Percentiles rank a stretch among this genome's conserved stretches.
Evolutionary conservation across 2,113 vertebrate species (phyloP).

Genomic region (Machaerirhynchus nigripectus): DNA sequence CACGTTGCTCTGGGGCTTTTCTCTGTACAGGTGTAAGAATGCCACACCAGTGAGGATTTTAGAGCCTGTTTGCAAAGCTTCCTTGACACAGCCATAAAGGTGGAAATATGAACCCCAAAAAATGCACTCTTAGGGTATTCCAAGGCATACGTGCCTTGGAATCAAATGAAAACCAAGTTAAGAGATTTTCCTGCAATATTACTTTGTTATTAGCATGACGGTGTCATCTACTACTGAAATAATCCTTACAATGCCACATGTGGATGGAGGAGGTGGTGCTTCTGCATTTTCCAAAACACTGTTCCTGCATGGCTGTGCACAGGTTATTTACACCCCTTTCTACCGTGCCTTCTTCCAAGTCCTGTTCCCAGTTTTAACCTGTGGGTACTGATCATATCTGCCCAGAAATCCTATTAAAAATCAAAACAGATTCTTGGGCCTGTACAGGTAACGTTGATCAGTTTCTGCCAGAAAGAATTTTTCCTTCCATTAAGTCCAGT

Average conservation of each 20-base stretch:
- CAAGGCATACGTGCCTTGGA: not conserved
- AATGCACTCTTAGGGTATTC: not conserved
- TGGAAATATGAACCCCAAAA: not conserved
- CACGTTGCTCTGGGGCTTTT: not conserved
- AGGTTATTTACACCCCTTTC: not conserved
- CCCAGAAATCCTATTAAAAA: not conserved
- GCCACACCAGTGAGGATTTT: not conserved
- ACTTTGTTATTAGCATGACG: not conserved
- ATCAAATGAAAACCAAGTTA: not conserved
- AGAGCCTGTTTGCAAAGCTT: not conserved
- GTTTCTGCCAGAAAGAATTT: not conserved
- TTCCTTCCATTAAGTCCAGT: not conserved
- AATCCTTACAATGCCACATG: fast-evolving
- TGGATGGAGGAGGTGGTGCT: not conserved
- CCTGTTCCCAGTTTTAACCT: not conserved
- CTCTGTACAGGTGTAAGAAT: not conserved
- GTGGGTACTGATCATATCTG: not conserved
- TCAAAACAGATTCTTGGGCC: not conserved
- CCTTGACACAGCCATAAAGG: not conserved
- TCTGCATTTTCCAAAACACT: not conserved
- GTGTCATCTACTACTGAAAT: not conserved
- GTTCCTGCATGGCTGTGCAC: not conserved
- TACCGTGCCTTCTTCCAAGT: not conserved
- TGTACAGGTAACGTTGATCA: not conserved
- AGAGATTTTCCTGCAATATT: not conserved